Evolutionary conservation across 2,888 invertebrate species (phyloP).

Genomic region (Agrilus biguttatus): DNA sequence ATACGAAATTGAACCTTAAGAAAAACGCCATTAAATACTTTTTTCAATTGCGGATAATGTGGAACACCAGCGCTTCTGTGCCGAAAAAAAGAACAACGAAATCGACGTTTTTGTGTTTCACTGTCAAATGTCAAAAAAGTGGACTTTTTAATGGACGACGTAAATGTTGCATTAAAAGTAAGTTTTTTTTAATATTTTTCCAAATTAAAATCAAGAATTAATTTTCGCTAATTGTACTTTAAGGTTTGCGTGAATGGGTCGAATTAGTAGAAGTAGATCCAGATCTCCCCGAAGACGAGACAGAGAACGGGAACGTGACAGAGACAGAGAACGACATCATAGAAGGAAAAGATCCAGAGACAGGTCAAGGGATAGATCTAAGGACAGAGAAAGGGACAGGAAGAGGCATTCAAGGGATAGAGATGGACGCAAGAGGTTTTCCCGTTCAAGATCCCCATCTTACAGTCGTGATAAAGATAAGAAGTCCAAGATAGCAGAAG

Average conservation of each 20-base stretch:
- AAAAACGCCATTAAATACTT: conserved; percentile 1
- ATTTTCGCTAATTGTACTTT: conserved; percentile 5
- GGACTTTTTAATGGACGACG: conserved; percentile 7
- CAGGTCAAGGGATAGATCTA: conserved; percentile 23
- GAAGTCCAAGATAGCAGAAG: conserved; percentile 21
- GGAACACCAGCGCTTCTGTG: conserved; percentile 23
- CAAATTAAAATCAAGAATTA: conserved; percentile 2
- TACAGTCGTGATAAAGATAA: conserved; percentile 20
- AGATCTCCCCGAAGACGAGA: conserved; percentile 38
- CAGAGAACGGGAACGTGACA: conserved; percentile 34
- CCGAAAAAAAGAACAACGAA: conserved; percentile 28
- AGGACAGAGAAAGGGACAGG: conserved; percentile 30
- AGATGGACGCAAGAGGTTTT: conserved; percentile 29
- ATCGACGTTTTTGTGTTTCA: conserved; percentile 25
- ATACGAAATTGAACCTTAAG: conserved; percentile 5
- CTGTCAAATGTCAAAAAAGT: conserved; percentile 14
- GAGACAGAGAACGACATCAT: conserved; percentile 29
- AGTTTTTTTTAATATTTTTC: conserved; percentile 10
- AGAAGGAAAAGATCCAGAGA: conserved; percentile 29
- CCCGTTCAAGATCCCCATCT: conserved; percentile 23
- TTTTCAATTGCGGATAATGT: conserved; percentile 5
- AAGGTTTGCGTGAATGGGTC: conserved; percentile 31
- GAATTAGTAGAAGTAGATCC: conserved; percentile 30
- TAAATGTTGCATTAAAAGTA: conserved; percentile 6
- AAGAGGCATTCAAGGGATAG: conserved; percentile 32